Percentiles rank a stretch among this genome's conserved stretches.
phyloP scores from a whole-genome alignment of 2,113 vertebrate species.

The Peromyscus californicus region DNA sequence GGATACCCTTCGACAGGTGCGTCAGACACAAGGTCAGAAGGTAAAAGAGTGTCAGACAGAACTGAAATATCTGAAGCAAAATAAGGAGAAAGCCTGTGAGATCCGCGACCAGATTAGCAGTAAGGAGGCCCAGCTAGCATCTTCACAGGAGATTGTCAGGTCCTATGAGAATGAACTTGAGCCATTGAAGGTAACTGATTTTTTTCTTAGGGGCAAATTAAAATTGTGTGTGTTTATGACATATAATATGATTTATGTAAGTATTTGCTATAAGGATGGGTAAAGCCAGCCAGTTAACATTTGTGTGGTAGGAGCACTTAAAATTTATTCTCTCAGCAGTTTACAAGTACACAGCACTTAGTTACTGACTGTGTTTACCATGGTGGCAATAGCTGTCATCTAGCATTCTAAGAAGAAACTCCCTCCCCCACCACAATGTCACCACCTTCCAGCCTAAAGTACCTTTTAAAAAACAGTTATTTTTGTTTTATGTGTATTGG shows the following conservation, averaged over 20 bases:
- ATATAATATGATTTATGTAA: background rate
- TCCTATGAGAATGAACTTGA: conserved; percentile 94
- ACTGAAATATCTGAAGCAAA: conserved; percentile 95
- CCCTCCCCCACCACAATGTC: too few relatives aligned
- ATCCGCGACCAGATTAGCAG: conserved; percentile 90
- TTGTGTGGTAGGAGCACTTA: background rate
- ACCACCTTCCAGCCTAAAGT: background rate
- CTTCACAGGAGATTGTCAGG: conserved; percentile 93
- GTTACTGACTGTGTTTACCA: background rate
- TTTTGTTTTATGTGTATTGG: background rate
- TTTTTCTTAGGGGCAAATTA: conserved; percentile 2
- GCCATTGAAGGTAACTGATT: conserved; percentile 92
- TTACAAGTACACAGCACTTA: background rate
- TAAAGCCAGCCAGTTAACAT: background rate
- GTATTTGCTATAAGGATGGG: background rate
- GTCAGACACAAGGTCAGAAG: conserved; percentile 90
- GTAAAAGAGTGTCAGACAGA: conserved; percentile 95
- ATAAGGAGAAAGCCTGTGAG: conserved; percentile 96
- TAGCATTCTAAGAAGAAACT: conserved; percentile 4
- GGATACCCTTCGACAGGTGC: conserved; percentile 94
- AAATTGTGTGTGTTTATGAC: background rate
- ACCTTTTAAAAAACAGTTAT: background rate
- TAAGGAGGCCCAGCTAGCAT: conserved; percentile 93
- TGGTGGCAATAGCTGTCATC: background rate
- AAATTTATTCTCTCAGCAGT: background rate